phyloP scores from a whole-genome alignment of 2,888 invertebrate genomes.

The Eulithis testata region DNA sequence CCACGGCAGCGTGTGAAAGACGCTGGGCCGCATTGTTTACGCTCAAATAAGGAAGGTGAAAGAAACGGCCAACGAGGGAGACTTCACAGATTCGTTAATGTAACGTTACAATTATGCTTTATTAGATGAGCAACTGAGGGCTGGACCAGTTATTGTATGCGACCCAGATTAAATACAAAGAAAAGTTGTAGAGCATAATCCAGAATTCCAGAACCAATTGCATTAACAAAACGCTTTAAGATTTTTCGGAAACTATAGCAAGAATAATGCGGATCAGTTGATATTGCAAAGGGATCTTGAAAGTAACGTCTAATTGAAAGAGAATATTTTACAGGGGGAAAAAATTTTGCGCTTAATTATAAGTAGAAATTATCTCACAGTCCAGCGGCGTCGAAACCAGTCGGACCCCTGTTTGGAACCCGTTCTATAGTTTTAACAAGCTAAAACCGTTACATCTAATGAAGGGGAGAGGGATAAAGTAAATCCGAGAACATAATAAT shows the following conservation, averaged over 20 bases:
- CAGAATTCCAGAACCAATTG: conserved; percentile 42
- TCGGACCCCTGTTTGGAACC: conserved; percentile 75
- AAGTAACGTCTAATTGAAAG: conserved; percentile 7
- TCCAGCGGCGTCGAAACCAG: conserved; percentile 72
- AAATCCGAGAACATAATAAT: conserved; percentile 74
- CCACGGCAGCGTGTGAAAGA: conserved; percentile 82
- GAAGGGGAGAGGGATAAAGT: conserved; percentile 80
- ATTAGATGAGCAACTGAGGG: conserved; percentile 62
- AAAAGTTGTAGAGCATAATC: conserved; percentile 37
- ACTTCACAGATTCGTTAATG: conserved; percentile 67
- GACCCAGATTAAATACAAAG: conserved; percentile 34
- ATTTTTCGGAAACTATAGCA: conserved; percentile 12
- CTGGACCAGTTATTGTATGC: conserved; percentile 51
- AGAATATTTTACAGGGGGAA: conserved; percentile 32
- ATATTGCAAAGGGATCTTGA: neutral
- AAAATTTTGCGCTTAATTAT: conserved; percentile 66
- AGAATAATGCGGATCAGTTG: conserved; percentile 8
- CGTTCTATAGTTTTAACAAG: conserved; percentile 83
- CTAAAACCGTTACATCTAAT: conserved; percentile 84
- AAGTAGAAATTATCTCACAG: conserved; percentile 76
- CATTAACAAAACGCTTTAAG: conserved; percentile 31
- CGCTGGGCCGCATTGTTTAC: conserved; percentile 80
- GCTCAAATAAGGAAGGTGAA: conserved; percentile 81
- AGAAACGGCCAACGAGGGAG: conserved; percentile 69
- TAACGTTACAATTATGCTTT: conserved; percentile 70